Percentiles rank a stretch among this genome's conserved stretches.
These are phyloP conservation scores for Diadromus collaris DNA, from an alignment of 2,888 invertebrate species.

Conservation along the genomic window DNA sequence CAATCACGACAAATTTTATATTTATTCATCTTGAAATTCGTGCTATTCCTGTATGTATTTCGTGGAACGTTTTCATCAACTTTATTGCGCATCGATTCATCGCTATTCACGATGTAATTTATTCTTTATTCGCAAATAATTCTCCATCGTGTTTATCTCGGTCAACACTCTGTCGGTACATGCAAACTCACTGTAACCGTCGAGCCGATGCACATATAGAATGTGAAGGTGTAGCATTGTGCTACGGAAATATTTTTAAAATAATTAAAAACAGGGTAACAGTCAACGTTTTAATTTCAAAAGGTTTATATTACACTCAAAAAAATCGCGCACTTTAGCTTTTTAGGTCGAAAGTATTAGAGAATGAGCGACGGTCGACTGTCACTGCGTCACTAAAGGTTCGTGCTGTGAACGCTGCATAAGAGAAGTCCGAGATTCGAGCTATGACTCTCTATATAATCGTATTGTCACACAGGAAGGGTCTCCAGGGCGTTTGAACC, in stretches of 20 bases:
- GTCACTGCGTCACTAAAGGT: constrained; percentile 59
- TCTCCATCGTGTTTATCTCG: background rate
- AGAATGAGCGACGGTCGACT: constrained; percentile 50
- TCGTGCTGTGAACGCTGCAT: constrained; percentile 48
- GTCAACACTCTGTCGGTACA: constrained; percentile 21
- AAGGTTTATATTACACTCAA: background rate
- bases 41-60: background rate
- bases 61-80: background rate
- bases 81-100: background rate
- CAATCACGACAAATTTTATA: background rate
- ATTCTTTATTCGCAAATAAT: constrained; percentile 50
- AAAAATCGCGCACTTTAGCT: constrained; percentile 15
- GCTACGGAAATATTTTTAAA: too few relatives aligned
- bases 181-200: background rate
- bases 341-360: constrained; percentile 35
- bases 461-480: constrained; percentile 25
- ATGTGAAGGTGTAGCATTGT: background rate
- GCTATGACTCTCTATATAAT: constrained; percentile 47
- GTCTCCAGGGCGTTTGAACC: constrained; percentile 8
- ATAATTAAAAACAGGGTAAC: background rate
- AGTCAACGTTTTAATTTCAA: too few relatives aligned
- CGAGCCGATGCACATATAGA: background rate
- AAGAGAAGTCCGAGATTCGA: constrained; percentile 54
- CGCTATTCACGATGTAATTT: constrained; percentile 6
- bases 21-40: background rate